Conservation (phyloP, 30 jellyfish, hydroid and myxozoan species). For the Hydractinia symbiolongicarpus region DNA sequence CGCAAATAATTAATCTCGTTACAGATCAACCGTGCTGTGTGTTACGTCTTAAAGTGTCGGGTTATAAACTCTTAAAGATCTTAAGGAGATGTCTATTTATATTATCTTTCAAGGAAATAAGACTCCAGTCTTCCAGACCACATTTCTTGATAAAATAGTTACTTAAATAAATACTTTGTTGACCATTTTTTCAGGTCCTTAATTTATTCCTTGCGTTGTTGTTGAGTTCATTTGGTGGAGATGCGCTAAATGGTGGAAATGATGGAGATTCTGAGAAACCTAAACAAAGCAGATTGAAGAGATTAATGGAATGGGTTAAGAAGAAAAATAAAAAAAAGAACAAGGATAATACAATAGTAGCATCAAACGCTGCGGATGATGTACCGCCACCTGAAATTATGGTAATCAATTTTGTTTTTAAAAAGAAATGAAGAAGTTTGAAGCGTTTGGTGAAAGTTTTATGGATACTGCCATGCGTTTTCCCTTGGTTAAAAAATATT, state of each 20-base stretch:
- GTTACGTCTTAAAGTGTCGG: no score
- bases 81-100: no score
- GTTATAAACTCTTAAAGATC: no score
- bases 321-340: constrained; percentile 47
- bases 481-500: no score
- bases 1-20: no score
- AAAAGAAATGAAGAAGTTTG: background rate
- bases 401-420: constrained; percentile 9
- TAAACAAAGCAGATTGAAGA: constrained; percentile 51
- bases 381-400: constrained; percentile 12
- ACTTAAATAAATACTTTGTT: no score
- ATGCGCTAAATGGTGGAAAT: constrained; percentile 66
- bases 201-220: constrained; percentile 88
- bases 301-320: constrained; percentile 87
- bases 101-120: no score
- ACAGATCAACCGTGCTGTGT: no score
- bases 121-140: no score
- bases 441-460: background rate
- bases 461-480: background rate
- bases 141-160: no score
- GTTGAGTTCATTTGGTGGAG: constrained; percentile 99
- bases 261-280: constrained; percentile 60
- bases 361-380: background rate
- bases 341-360: background rate
- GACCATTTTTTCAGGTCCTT: constrained; percentile 45